Percentiles rank a stretch among this genome's conserved stretches.
Evolutionary conservation across 2,797 vertebrate species (phyloP).

Genomic region (Sebastes flavidus): DNA sequence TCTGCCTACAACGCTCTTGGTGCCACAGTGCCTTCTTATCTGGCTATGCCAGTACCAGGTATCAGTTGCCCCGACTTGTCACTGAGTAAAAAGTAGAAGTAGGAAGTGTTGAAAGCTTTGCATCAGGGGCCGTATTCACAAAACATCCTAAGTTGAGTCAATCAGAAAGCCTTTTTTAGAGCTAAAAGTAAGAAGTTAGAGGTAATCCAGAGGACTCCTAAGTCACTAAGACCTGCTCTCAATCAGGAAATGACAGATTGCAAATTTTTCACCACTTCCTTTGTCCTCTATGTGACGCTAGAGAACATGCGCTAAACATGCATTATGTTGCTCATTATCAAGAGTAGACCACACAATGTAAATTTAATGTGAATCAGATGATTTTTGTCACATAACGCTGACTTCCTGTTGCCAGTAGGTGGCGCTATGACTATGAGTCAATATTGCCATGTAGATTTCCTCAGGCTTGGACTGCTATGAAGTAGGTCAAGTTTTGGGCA

Average conservation of each 20-base stretch:
- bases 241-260: background rate
- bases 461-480: no score
- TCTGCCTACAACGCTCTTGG: conserved; percentile 64
- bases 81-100: background rate
- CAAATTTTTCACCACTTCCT: no score
- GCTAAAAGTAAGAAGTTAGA: background rate
- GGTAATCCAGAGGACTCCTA: background rate
- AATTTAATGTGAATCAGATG: no score
- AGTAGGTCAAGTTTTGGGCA: no score
- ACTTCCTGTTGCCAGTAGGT: no score
- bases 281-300: no score
- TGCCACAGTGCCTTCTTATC: conserved; percentile 43
- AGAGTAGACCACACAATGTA: no score
- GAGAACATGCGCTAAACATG: no score
- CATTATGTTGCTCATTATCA: no score
- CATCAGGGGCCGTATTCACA: background rate
- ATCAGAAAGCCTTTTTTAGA: background rate
- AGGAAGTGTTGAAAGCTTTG: background rate
- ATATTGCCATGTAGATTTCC: no score
- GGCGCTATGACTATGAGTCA: no score
- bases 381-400: no score
- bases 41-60: conserved; percentile 56
- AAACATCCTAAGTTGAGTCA: background rate
- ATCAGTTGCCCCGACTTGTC: background rate
- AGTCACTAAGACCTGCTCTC: background rate